phyloP scores from a whole-genome alignment of 2,888 invertebrate genomes.

The Nemurella pictetii region DNA sequence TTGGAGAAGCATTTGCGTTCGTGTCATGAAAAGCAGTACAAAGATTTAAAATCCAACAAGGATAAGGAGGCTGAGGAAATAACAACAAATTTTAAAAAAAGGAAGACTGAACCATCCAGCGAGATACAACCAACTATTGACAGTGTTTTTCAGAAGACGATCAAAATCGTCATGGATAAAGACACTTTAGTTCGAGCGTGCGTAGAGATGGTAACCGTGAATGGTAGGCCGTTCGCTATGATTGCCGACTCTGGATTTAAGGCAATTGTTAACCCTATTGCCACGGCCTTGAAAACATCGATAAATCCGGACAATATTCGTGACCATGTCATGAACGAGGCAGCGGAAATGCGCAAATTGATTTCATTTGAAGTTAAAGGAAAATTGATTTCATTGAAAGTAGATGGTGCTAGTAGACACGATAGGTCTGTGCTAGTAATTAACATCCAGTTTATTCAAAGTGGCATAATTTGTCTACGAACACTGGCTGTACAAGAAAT shows the following conservation, averaged over 20 bases:
- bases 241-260: not conserved
- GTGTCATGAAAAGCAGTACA: too few species aligned
- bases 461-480: conserved; percentile 34
- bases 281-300: not conserved
- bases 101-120: too few species aligned
- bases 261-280: not conserved
- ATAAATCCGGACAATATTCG: not conserved
- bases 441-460: conserved; percentile 37
- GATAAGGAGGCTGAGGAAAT: too few species aligned
- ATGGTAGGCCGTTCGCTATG: not conserved
- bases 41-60: too few species aligned
- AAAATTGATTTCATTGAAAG: conserved; percentile 33
- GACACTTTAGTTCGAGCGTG: not conserved
- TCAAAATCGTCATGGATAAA: not conserved
- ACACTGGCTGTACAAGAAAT: conserved; percentile 38
- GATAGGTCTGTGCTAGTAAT: conserved; percentile 37
- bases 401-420: conserved; percentile 32
- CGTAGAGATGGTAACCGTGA: conserved; percentile 1
- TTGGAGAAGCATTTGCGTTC: too few species aligned
- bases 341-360: not conserved
- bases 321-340: not conserved
- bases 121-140: too few species aligned
- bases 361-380: not conserved
- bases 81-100: too few species aligned
- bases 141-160: too few species aligned